Conservation (phyloP, 2,888 invertebrate genomes). For the Dryadula phaetusa region DNA sequence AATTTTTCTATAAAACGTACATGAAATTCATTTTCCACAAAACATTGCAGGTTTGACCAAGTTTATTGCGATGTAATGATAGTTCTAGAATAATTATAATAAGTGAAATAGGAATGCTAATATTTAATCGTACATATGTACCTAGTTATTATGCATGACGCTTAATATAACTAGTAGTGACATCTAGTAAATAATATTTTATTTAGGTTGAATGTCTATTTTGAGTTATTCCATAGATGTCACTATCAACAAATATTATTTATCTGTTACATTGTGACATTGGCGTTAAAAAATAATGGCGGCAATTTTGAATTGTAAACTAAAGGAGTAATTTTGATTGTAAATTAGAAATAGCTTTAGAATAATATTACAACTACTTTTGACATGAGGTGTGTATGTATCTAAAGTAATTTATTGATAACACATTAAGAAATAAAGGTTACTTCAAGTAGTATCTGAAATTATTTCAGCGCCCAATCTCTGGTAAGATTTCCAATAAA, state of each 20-base stretch:
- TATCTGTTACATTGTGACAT: not conserved
- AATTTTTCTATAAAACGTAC: too few relatives aligned
- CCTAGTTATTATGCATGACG: not conserved
- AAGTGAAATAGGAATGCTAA: not conserved
- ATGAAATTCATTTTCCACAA: not conserved
- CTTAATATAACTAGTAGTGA: constrained; percentile 23
- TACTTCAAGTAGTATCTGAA: not conserved
- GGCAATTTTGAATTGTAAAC: not conserved
- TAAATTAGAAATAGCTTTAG: too few relatives aligned
- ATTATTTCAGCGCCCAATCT: not conserved
- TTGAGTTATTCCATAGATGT: constrained; percentile 30
- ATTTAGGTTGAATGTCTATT: constrained; percentile 37
- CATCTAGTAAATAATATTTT: constrained; percentile 41
- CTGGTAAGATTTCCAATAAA: too few relatives aligned
- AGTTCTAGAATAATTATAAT: not conserved
- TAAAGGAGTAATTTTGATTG: not conserved
- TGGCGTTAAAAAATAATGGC: constrained; percentile 23
- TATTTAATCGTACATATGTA: not conserved
- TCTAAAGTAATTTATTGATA: too few relatives aligned
- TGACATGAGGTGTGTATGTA: too few relatives aligned
- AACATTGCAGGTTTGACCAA: not conserved
- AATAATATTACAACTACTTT: too few relatives aligned
- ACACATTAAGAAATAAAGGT: not conserved
- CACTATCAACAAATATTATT: constrained; percentile 13
- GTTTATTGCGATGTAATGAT: not conserved